These are phyloP conservation scores for Oasisia sp. DNA, from an alignment of 2,888 invertebrate species.

Conservation along the genomic window DNA sequence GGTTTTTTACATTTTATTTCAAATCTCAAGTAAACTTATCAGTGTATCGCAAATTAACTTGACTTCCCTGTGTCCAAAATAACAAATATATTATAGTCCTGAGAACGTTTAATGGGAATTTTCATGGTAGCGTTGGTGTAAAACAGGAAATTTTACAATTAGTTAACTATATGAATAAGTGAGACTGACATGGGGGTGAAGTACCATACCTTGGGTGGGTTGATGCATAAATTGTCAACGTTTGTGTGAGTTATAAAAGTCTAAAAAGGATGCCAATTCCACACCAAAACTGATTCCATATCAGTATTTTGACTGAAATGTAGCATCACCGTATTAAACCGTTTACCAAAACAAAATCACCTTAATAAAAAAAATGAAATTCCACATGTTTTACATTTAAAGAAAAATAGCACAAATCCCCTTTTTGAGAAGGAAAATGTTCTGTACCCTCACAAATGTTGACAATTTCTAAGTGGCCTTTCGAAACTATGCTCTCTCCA, in stretches of 20 bases:
- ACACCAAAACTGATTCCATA: background rate
- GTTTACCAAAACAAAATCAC: background rate
- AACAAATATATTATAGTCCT: background rate
- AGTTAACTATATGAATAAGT: constrained; percentile 13
- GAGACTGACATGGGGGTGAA: background rate
- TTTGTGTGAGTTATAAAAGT: background rate
- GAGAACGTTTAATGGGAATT: background rate
- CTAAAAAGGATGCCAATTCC: background rate
- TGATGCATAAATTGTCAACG: background rate
- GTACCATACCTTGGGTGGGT: background rate
- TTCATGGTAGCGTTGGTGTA: background rate
- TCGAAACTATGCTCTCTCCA: background rate
- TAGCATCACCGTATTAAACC: background rate
- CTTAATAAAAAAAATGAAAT: background rate
- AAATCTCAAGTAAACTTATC: background rate
- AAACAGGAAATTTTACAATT: background rate
- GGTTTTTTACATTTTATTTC: background rate
- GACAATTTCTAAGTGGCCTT: background rate
- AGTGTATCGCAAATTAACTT: background rate
- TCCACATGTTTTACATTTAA: background rate
- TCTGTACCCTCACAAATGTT: background rate
- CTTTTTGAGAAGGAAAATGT: background rate
- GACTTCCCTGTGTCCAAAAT: background rate
- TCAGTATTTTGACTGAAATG: background rate
- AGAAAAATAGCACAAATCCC: background rate